These are phyloP conservation scores for Hypotaenidia okinawae DNA, from an alignment of 2,797 vertebrate species.

Conservation along the genomic window DNA sequence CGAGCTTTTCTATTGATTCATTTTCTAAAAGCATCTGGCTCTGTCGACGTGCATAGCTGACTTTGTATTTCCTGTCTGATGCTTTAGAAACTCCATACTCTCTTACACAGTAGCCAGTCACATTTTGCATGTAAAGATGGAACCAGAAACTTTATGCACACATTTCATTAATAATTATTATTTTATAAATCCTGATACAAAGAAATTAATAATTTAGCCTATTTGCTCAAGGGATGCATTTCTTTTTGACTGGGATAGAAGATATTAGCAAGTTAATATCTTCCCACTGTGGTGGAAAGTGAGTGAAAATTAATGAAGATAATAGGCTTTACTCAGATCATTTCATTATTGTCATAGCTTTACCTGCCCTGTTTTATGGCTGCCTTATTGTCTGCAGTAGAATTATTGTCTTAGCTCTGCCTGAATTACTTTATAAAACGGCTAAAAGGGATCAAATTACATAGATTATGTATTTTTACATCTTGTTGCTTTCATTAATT, in stretches of 20 bases:
- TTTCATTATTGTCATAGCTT: conserved; percentile 51
- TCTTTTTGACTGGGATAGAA: conserved; percentile 25
- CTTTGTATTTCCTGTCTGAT: too few species aligned
- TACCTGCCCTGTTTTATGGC: conserved; percentile 41
- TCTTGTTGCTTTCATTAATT: not conserved
- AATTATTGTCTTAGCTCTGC: conserved; percentile 12
- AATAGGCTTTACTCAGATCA: conserved; percentile 59
- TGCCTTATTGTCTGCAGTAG: conserved; percentile 24
- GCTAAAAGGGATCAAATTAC: conserved; percentile 19
- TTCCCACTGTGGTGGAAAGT: conserved; percentile 53
- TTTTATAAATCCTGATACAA: conserved; percentile 33
- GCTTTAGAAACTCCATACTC: too few species aligned
- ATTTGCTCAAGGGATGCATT: conserved; percentile 55
- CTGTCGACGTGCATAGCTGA: not conserved
- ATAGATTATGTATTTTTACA: conserved; percentile 13
- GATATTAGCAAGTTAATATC: conserved; percentile 63
- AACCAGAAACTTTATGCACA: not conserved
- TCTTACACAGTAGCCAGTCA: not conserved
- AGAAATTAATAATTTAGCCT: conserved; percentile 32
- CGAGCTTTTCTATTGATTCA: not conserved
- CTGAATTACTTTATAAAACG: conserved; percentile 14
- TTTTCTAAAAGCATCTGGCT: not conserved
- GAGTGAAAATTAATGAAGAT: conserved; percentile 68
- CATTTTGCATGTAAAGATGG: not conserved
- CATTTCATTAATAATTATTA: conserved; percentile 26